phyloP scores from a whole-genome alignment of 2,888 invertebrate species.

The Dicycla oo region DNA sequence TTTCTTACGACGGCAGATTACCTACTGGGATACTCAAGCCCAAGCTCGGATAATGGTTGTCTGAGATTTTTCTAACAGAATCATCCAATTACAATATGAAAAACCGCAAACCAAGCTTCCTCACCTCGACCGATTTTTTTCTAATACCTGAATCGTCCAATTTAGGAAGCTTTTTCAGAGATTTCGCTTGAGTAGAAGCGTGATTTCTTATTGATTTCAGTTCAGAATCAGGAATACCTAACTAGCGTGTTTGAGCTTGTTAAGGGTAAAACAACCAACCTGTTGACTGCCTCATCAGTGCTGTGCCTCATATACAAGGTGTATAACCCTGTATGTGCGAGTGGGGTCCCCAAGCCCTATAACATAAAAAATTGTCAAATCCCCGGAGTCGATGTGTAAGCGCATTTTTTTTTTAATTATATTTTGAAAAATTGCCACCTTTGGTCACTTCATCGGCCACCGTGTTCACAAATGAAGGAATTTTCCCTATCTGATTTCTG shows the following conservation, averaged over 20 bases:
- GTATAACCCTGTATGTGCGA: too few relatives aligned
- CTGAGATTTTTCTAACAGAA: conserved; percentile 1
- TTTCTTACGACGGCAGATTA: too few relatives aligned
- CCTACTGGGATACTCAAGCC: neutral
- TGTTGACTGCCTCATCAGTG: conserved; percentile 30
- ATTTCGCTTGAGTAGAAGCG: neutral
- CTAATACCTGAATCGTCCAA: conserved; percentile 1
- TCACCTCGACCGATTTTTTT: conserved; percentile 30
- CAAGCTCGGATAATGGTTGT: neutral
- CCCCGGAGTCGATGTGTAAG: too few relatives aligned
- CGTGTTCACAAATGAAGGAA: too few relatives aligned
- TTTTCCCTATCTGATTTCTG: too few relatives aligned
- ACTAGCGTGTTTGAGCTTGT: conserved; percentile 14
- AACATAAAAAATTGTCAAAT: too few relatives aligned
- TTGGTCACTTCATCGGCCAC: too few relatives aligned
- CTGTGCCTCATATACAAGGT: neutral
- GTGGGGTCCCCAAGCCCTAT: too few relatives aligned
- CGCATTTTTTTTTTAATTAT: too few relatives aligned
- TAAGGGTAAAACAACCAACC: conserved; percentile 22
- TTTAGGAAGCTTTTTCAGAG: conserved; percentile 26
- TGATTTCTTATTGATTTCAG: conserved; percentile 28
- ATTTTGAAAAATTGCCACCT: too few relatives aligned
- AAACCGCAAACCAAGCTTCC: conserved; percentile 13
- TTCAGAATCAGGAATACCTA: conserved; percentile 12
- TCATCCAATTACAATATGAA: conserved; percentile 13